Conservation (phyloP, 1,140 invertebrate genomes). For the Camponotus pennsylvanicus region DNA sequence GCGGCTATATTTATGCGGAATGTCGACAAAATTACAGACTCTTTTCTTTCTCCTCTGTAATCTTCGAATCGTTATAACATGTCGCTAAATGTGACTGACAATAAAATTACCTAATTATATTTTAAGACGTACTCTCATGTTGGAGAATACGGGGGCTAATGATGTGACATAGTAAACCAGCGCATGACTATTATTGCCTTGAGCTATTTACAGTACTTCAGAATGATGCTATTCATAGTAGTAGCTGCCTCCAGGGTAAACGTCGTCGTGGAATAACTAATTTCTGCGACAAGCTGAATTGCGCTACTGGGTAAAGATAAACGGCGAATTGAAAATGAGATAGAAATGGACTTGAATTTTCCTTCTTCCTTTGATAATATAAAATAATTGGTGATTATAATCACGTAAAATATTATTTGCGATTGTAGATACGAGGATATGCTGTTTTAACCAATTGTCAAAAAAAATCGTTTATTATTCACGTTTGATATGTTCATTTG, state of each 20-base stretch:
- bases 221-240: background rate
- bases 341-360: background rate
- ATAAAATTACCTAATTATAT: constrained; percentile 3
- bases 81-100: background rate
- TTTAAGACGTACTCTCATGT: background rate
- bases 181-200: constrained; percentile 9
- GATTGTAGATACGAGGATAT: background rate
- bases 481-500: constrained; percentile 6
- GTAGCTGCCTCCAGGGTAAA: background rate
- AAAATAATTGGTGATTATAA: constrained; percentile 17
- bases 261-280: constrained; percentile 4
- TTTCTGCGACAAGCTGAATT: constrained; percentile 9
- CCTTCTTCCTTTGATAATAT: background rate
- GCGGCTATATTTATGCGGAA: constrained; percentile 3
- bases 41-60: background rate
- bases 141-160: background rate
- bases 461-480: constrained; percentile 32
- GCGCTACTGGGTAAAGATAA: background rate
- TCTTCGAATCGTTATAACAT: background rate
- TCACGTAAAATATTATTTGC: constrained; percentile 10
- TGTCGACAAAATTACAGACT: too few species aligned
- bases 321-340: background rate
- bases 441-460: constrained; percentile 3
- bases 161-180: background rate
- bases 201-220: constrained; percentile 13